Evolutionary conservation across 2,797 vertebrate species (phyloP), one percentile per base, ranked within the genome.

Genomic region (Ptychobarbus kaznakovi): DNA sequence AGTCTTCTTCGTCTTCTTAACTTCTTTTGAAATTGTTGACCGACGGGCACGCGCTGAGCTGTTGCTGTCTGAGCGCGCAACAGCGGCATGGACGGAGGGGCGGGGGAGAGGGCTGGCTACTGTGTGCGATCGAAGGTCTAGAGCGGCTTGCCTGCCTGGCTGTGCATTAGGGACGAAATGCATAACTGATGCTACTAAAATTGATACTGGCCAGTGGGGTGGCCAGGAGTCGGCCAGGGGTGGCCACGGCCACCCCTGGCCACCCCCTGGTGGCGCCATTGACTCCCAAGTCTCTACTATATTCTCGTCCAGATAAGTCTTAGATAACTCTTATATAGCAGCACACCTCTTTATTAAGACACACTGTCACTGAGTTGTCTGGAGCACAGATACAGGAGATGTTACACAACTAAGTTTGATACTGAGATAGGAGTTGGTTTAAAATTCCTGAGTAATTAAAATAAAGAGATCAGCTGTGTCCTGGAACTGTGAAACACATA

Each of bases 401-500:
- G 42, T 66, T 80, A 66, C 61, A n/a, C 61, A 80, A 68, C 78
- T 32, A 77, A 16, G 35, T 46, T 80, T 32, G 35, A 65, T 28
- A 66, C 58, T 35, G 20, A 35, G 38, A 42, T 46, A 12, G n/a
- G 15, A 61, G 8, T 63, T 28, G 16, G 58, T 32, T 66, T 3
- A 35, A 35, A 80, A 66, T 66, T 42, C 18, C 42, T 38, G 6
- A 66, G 40, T 80, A 68, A 68, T 68, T 28, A 66, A 80, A 80
- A 51, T 20, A 68, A n/a, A 68, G 44, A 80, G 42, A 44, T 51
- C 44, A 80, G 25, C 58, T 3, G 4, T 49, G 44, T 46, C 16
- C 61, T 35, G 78, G 25, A n/a, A 49, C 63, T 20, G 42, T 28
- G 25, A 80, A 80, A 68, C 46, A 74, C 44, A 28, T 51, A 66